Base-by-base conservation (phyloP, 2,797 vertebrate species). In the Buphagus erythrorhynchus region DNA sequence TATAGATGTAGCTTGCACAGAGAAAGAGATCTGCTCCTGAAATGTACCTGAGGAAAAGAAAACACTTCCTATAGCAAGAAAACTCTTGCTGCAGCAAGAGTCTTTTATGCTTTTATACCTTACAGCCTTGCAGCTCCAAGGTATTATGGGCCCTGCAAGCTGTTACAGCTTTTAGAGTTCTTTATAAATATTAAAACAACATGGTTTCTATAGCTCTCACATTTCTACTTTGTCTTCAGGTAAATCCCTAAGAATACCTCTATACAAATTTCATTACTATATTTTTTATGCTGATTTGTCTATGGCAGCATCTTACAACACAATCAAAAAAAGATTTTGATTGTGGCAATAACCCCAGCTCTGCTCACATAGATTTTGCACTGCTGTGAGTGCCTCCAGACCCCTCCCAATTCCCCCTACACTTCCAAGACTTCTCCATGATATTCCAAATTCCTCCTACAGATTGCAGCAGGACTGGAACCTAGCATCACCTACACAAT, bases 1-100 rank as follows among this genome's bases (percentile, higher is more conserved):
- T 99, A 97, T 99, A 99, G 98, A 99, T 99, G 86, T 99, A 99
- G 96, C 98, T 99, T 8, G 99, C 99, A 97, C 99, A 99, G 51
- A 99, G 98, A 67, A 99, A 99, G 77, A 99, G 99, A 95, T 99
- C 99, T 35, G 99, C 98, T 51, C 99, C 99, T 20, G 98, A 99
- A 87, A 99, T 98, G 62, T 99, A 97, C 99, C 99, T 99, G 97
- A 91, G 76, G 89, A 97, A 59, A 84, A 91, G 55, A 81, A 78
- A 97, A 92, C 74, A 92, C 5, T 14, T 58, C 35, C 38, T 80
- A 42, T 7, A 77, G n/a, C 26, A 57, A 38, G 38, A 38, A 38
- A 38, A 38, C 38, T 35, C 35, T 62, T 63, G n/a, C 4, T 52
- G 55, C 71, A 58, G n/a, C 13, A 43, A 75, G 31, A 73, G 31